Evolutionary conservation across 2,888 invertebrate genomes (phyloP), one percentile per base, ranked within the genome.

Genomic region (Stenoptilia bipunctidactyla): DNA sequence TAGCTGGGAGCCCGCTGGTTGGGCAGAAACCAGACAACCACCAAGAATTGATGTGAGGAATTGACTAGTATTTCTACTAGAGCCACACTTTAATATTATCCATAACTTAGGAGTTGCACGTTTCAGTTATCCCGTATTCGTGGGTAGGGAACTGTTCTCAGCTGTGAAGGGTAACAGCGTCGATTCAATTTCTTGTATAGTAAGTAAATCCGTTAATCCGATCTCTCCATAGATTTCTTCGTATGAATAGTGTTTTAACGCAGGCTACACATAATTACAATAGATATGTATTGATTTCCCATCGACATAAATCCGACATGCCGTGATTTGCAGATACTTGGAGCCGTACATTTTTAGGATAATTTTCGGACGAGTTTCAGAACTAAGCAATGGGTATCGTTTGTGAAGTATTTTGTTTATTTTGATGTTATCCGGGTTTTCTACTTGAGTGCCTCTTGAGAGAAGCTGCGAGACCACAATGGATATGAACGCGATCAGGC

Each of bases 241-340:
- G 61, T 75, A 73, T 64, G 30, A 14, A 61, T 75, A 75, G 65
- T 65, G 65, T 61, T 64, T 77, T 71, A 74, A 58, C 50, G 76
- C 82, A 80, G 80, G 80, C 82, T 79, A 74, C 64, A 66, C 60
- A 57, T 75, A 66, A 75, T 82, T 80, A 82, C 82, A 83, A 82
- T 83, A 83, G 80, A 64, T 69, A 73, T 63, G 65, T 75, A 80
- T 82, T 82, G 63, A 70, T 75, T 83, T 83, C 65, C 73, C 72
- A 77, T 66, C 74, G 66, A 76, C 74, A 63, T 70, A 66, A 68
- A 70, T 79, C 71, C 71, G 75, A 82, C 70, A 74, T 75, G 70
- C 82, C 80, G 80, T 75, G 61, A 73, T 74, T 75, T 67, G 71
- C 82, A 77, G 73, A 80, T 74, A 80, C 75, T 74, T 68, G 72